Base-by-base conservation (phyloP, 2,113 vertebrate species). In the Tapirus terrestris region DNA sequence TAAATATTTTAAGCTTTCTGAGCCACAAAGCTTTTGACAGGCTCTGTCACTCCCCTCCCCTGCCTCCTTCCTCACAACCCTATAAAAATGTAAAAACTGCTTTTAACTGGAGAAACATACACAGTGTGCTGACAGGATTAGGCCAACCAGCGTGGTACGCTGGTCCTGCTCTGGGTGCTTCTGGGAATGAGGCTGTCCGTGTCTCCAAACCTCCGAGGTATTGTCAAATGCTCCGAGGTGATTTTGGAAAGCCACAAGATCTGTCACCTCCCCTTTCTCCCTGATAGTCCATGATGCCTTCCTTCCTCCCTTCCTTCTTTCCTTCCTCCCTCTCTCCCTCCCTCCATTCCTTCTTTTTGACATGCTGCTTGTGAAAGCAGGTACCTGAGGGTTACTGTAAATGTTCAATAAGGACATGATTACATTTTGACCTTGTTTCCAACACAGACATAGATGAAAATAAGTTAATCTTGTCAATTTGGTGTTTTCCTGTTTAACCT, bases 101-200 rank as follows among this genome's bases (percentile, higher is more conserved):
- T 72, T 27, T 72, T 45, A 60, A 45, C 53, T 61, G 10, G 10
- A 31, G 67, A 9, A 8, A 10, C 27, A 7, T 8, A 31, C 14
- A 6, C 1, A 23, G 33, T 12, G 27, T 0, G 0, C 36, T 65
- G 23, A 4, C 17, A 29, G 43, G 43, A 43, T 33, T 6, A 17
- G 45, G 61, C 45, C 53, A 5, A 5, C 31, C 4, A 20, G 18
- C 63, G 1, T 0, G 4, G 14, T 9, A 43, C 13, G 2, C 45
- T 1, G 2, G 21, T 16, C 31, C 45, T 56, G n/a, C 5, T 36
- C 80, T 43, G n/a, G 3, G 17, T 2, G 9, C 31, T 8, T 0
- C 58, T 23, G 18, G 51, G 2, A 5, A 8, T 23, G 29, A 25
- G 25, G 9, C 4, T 51, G 2, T 60, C 39, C 0, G 0, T 7